phyloP scores from a whole-genome alignment of 2,113 vertebrate genomes.

The Oryzias javanicus region DNA sequence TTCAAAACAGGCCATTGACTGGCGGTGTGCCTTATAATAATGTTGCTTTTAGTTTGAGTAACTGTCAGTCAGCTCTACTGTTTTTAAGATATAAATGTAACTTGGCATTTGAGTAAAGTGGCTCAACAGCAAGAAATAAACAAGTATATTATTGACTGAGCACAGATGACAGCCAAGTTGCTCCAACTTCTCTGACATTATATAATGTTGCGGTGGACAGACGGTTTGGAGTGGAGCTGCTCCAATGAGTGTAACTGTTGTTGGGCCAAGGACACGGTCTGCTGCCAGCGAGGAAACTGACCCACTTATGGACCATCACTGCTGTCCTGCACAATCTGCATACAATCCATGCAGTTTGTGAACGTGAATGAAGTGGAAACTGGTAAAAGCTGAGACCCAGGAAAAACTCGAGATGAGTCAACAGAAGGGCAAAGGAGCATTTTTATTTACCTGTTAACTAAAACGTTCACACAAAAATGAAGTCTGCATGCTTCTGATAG shows the following conservation, averaged over 20 bases:
- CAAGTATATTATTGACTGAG: conserved; percentile 26
- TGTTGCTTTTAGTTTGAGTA: too few relatives aligned
- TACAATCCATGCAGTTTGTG: conserved; percentile 3
- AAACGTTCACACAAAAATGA: too few relatives aligned
- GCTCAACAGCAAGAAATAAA: conserved; percentile 16
- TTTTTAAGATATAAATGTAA: not conserved
- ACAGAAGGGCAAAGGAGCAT: too few relatives aligned
- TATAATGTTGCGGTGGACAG: conserved; percentile 34
- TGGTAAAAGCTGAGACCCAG: not conserved
- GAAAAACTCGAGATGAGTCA: not conserved
- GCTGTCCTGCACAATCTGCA: conserved; percentile 25
- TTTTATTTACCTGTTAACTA: too few relatives aligned
- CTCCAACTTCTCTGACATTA: conserved; percentile 41
- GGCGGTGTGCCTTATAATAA: too few relatives aligned
- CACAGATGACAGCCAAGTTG: conserved; percentile 36
- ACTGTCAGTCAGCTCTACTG: too few relatives aligned
- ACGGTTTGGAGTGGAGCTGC: conserved; percentile 34
- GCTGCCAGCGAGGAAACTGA: conserved; percentile 51
- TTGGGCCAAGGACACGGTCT: conserved; percentile 53
- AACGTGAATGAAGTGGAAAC: not conserved
- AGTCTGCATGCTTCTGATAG: too few relatives aligned
- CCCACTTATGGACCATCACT: conserved; percentile 50
- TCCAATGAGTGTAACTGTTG: conserved; percentile 50
- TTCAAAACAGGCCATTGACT: too few relatives aligned
- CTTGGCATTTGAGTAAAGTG: conserved; percentile 1